phyloP scores from a whole-genome alignment of 2,797 vertebrate genomes.

The Oceanodroma leucorhoa region DNA sequence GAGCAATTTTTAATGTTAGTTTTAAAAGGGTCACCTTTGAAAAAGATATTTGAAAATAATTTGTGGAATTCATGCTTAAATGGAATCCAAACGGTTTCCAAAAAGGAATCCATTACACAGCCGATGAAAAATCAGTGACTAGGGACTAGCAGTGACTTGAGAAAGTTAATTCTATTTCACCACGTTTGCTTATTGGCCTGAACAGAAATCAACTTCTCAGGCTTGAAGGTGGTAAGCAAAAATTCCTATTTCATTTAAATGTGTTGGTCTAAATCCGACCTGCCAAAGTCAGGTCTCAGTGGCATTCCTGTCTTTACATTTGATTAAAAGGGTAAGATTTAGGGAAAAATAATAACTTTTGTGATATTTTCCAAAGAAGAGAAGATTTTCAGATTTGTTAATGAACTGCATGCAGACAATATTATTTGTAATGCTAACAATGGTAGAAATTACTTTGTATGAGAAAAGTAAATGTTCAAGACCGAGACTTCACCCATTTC shows the following conservation, averaged over 20 bases:
- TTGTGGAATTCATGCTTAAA: not conserved
- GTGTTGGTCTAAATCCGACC: not conserved
- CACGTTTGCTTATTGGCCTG: not conserved
- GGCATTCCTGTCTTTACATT: not conserved
- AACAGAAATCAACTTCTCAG: not conserved
- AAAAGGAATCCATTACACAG: not conserved
- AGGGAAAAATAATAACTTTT: not conserved
- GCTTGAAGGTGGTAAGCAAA: not conserved
- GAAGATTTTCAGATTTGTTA: not conserved
- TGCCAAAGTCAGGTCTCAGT: not conserved
- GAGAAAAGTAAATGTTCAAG: not conserved
- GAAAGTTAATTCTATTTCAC: not conserved
- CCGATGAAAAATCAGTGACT: not conserved
- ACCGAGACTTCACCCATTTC: not conserved
- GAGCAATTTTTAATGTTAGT: not conserved
- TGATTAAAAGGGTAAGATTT: not conserved
- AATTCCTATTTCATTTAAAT: not conserved
- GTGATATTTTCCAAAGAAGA: not conserved
- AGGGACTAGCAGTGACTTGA: not conserved
- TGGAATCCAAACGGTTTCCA: not conserved
- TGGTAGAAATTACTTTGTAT: not conserved
- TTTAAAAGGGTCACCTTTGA: not conserved
- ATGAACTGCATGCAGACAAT: not conserved
- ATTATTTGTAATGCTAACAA: not conserved
- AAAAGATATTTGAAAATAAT: not conserved